Evolutionary conservation across 1,140 invertebrate species (phyloP), one percentile per base, ranked within the genome.

Genomic region (Scaptomyza hsui): DNA sequence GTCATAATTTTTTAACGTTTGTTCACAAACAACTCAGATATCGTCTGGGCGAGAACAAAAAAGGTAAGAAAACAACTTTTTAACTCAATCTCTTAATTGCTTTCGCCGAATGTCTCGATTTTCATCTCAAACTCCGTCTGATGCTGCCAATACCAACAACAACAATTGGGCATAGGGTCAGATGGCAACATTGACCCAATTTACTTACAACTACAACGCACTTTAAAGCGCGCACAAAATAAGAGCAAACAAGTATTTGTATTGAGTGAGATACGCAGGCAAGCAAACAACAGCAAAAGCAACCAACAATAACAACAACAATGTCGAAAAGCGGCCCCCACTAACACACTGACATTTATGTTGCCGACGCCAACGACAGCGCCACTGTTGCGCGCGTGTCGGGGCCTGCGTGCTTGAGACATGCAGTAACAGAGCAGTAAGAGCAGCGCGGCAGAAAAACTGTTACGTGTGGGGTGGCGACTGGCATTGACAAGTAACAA

Each of bases 341-440:
- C 73, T 73, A 73, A 76, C 73, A 76, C 70, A 76, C 57, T 68
- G 57, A 62, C 70, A 72, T 69, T 76, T 76, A 76, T 65, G 64
- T 52, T 72, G 63, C 29, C 42, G 44, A 32, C 37, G 60, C 19
- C 47, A 26, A 18, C 60, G 60, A 42, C 44, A 32, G 42, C 51
- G 49, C 53, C 63, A 70, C 67, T 74, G 72, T 74, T 74, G 73
- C 73, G 73, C 70, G 69, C 57, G 62, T 75, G 63, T 76, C 73
- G 73, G 73, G 73, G 73, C 73, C 73, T 68, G 73, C 57, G 56
- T 72, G 63, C 53, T 72, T 73, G 51, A 57, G 57, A 61, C 63
- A 41, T 72, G 70, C 64, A 74, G 55, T 72, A 72, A 65, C 62
- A 60, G 48, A 72, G 63, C 29, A 75, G 67, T 55, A 64, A 65